Conservation (phyloP, 2,113 vertebrate species). For the Ranitomeya imitator region DNA sequence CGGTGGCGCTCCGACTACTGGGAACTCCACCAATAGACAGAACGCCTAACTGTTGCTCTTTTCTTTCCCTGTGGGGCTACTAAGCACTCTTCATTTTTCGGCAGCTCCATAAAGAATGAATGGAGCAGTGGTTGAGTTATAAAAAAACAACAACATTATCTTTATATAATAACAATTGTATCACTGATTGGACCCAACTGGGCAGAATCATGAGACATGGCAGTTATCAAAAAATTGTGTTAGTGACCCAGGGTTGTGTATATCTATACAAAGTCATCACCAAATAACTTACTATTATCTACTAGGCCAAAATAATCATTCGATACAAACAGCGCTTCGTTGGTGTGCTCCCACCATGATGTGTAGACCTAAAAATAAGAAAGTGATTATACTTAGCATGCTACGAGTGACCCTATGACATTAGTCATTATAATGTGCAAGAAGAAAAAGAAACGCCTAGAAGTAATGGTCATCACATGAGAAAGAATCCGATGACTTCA, state of each 20-base stretch:
- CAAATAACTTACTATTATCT: background rate
- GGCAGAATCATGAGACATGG: background rate
- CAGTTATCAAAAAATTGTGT: background rate
- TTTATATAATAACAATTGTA: background rate
- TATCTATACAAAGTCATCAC: background rate
- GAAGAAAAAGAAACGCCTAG: background rate
- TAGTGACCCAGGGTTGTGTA: background rate
- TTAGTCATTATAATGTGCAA: constrained; percentile 14
- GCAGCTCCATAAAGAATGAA: too few relatives aligned
- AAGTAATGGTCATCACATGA: constrained; percentile 10
- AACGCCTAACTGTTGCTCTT: too few relatives aligned
- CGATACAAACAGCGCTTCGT: background rate
- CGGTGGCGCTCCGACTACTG: too few relatives aligned
- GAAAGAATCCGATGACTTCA: background rate
- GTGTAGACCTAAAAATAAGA: background rate
- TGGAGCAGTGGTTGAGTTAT: background rate
- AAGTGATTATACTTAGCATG: constrained; percentile 16
- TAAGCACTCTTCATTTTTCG: too few relatives aligned
- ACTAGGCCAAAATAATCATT: background rate
- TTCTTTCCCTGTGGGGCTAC: too few relatives aligned
- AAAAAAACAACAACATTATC: background rate
- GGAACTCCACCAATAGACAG: too few relatives aligned
- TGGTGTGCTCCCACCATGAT: background rate
- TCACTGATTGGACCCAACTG: background rate
- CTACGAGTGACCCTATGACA: background rate